Evolutionary conservation across 2,888 invertebrate species (phyloP).

Genomic region (Schizaphis graminum): DNA sequence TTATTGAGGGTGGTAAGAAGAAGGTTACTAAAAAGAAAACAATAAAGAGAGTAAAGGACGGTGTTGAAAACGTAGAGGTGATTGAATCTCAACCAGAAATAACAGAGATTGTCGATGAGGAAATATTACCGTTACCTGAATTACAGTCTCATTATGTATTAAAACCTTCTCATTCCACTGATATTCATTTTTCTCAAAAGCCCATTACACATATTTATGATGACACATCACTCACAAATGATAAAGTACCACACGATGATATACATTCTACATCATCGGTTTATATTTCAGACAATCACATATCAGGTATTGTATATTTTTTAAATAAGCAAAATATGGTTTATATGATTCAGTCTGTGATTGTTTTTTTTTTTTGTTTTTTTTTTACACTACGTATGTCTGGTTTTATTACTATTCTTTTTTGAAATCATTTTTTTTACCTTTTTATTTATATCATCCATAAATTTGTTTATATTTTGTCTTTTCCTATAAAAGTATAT

Average conservation of each 20-base stretch:
- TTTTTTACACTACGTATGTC: not conserved
- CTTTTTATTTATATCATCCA: no score
- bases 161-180: not conserved
- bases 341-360: not conserved
- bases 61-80: no score
- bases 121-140: no score
- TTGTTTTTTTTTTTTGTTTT: not conserved
- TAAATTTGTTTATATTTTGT: no score
- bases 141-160: no score
- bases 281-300: not conserved
- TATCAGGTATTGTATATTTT: conserved; percentile 29
- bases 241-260: not conserved
- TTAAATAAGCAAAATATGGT: not conserved
- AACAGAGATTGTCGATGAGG: no score
- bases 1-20: conserved; percentile 47
- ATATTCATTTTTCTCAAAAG: fast-evolving
- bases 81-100: conserved; percentile 69
- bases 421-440: no score
- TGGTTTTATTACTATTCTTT: no score
- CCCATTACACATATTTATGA: not conserved
- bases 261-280: not conserved
- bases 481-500: no score
- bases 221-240: not conserved
- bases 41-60: no score
- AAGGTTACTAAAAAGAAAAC: conserved; percentile 56